Conservation (phyloP, 2,888 invertebrate species). For the Hybos culiciformis region DNA sequence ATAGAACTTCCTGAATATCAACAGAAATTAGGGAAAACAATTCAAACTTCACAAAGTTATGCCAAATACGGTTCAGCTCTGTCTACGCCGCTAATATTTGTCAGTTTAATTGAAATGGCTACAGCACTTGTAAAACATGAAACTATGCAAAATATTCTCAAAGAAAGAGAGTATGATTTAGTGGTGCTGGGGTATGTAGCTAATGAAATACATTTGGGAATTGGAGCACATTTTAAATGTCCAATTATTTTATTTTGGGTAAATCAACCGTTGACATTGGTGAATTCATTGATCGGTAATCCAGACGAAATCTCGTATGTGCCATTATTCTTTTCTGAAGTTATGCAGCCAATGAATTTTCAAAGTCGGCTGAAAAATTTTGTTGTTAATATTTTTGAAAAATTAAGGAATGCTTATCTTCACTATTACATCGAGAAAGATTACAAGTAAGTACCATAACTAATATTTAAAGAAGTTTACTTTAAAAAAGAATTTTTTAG, state of each 20-base stretch:
- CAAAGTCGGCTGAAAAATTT: constrained; percentile 3
- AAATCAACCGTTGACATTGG: constrained; percentile 16
- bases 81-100: not conserved
- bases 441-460: not conserved
- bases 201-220: constrained; percentile 16
- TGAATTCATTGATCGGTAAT: constrained; percentile 22
- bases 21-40: not conserved
- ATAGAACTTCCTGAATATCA: not conserved
- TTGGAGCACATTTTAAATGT: constrained; percentile 25
- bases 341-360: constrained; percentile 11
- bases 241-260: constrained; percentile 24
- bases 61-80: not conserved
- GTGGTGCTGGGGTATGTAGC: constrained; percentile 12
- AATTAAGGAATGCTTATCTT: not conserved
- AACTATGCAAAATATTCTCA: not conserved
- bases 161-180: constrained; percentile 8
- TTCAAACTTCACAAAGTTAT: not conserved
- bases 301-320: constrained; percentile 23
- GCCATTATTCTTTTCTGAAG: constrained; percentile 14
- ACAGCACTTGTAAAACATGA: not conserved
- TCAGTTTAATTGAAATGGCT: not conserved
- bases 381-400: not conserved
- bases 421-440: not conserved
- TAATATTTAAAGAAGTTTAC: no score
- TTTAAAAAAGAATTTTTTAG: no score